Evolutionary conservation across 2,888 invertebrate species (phyloP), one percentile per base, ranked within the genome.

Genomic region (Parelbella ahira): DNA sequence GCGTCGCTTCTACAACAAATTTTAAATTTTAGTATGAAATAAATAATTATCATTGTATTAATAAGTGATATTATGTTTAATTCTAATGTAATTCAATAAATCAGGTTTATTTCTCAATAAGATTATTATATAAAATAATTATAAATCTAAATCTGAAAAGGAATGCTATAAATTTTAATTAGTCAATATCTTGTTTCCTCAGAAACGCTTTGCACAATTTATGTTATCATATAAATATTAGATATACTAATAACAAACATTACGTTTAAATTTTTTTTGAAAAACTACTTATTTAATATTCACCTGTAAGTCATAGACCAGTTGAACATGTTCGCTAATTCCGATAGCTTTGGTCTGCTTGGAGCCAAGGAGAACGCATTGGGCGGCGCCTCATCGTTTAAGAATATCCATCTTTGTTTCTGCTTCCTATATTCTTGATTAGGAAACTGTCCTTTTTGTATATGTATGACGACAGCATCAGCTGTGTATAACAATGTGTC

Each of bases 281-380:
- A n/a, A 15, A 15, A 15, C 4, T 15, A 15, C 1, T 12, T 20
- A 1, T 10, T 10, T 9, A 7, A 30, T 3, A 45, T 44, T 51
- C 63, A 92, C 90, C 89, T 84, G 60, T 91, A 92, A 1, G 89
- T 89, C 91, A 92, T 92, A 0, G 92, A 91, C 92, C 92, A 92
- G 61, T 92, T 92, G 56, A 92, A 94, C n/a, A 91, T 48, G 6
- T 89, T 87, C 46, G 90, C 83, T 51, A 90, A 88, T 13, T 86
- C 66, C 1, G 62, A 56, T 7, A 69, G 36, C 1, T 86, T 56
- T 1, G 79, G 73, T 21, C 61, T 63, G 4, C 53, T 54, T 3
- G 59, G 58, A 0, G 78, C 55, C 21, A 80, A 51, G 0, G 89
- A 58, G 57, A 92, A 92, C 0, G 90, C 88, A 53, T 92, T 76